Evolutionary conservation across 2,888 invertebrate genomes (phyloP), one percentile per base, ranked within the genome.

Genomic region (Alloplasta piceator): DNA sequence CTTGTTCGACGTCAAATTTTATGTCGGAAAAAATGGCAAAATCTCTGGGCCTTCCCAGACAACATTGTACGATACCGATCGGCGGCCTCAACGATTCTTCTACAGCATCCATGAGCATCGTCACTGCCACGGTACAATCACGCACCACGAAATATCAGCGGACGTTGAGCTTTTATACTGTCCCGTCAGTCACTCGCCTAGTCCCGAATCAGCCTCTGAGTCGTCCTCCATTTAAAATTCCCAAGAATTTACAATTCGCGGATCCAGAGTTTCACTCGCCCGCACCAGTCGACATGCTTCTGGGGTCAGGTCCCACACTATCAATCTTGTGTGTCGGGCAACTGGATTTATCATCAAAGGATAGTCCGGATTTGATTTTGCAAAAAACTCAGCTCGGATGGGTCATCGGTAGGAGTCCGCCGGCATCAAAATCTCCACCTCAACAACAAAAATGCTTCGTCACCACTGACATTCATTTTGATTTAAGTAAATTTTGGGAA

Each of bases 361-460:
- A 61, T 4, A 48, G 38, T 0, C 71, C 68, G 7, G 82, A 80
- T 4, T n/a, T 82, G 0, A 1, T 50, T 6, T 12, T 73, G 5
- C 78, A 73, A 50, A 78, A 78, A 52, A 67, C 78, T 5, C 56
- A 71, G n/a, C 52, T 78, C 5, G 79, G 74, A n/a, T 79, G 79
- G 68, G 58, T 79, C 12, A 36, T 67, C 14, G 73, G 56, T 7
- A 73, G 78, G 4, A 50, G 50, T 12, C 50, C 50, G n/a, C 50
- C 50, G n/a, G 6, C 50, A 12, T 6, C 55, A 36, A 16, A 6
- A 55, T 67, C 5, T n/a, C 66, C 36, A 26, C 16, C 26, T 39
- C 50, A 61, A 63, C 36, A 50, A 52, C 10, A 10, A 14, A 16
- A 2, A 63, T 52, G 52, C 39, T 72, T 12, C 39, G n/a, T 48